These are phyloP conservation scores for Rafetus swinhoei DNA, from an alignment of 2,113 vertebrate species.

Conservation along the genomic window DNA sequence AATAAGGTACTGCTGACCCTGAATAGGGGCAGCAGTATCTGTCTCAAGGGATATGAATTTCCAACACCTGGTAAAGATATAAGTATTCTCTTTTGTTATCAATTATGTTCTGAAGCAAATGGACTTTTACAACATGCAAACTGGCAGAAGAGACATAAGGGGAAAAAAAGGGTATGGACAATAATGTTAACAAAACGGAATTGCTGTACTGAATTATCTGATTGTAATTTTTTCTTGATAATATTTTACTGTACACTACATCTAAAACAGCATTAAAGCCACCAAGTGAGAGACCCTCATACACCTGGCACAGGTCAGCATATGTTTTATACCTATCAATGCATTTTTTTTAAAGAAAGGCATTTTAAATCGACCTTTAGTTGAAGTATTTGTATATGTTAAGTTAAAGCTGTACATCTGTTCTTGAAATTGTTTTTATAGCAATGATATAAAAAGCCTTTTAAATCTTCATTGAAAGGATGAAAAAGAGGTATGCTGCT, in stretches of 20 bases:
- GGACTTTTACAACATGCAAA: slow-evolving; percentile 14
- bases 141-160: not conserved
- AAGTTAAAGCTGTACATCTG: not conserved
- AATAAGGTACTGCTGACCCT: not conserved
- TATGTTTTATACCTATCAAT: not conserved
- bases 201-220: not conserved
- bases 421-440: not conserved
- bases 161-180: not conserved
- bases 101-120: slow-evolving; percentile 23
- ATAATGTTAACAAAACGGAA: not conserved
- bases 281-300: not conserved
- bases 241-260: not conserved
- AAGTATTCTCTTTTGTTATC: slow-evolving; percentile 47
- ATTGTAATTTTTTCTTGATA: not conserved
- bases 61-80: slow-evolving; percentile 29
- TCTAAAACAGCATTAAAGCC: not conserved
- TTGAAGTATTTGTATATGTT: not conserved
- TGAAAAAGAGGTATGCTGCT: not conserved
- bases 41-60: not conserved
- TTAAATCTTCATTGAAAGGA: not conserved
- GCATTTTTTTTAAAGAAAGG: not conserved
- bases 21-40: slow-evolving; percentile 15
- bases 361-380: not conserved
- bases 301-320: not conserved
- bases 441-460: not conserved